Base-by-base conservation (phyloP, 1,140 invertebrate genomes). In the Drosophila nigromelanica region DNA sequence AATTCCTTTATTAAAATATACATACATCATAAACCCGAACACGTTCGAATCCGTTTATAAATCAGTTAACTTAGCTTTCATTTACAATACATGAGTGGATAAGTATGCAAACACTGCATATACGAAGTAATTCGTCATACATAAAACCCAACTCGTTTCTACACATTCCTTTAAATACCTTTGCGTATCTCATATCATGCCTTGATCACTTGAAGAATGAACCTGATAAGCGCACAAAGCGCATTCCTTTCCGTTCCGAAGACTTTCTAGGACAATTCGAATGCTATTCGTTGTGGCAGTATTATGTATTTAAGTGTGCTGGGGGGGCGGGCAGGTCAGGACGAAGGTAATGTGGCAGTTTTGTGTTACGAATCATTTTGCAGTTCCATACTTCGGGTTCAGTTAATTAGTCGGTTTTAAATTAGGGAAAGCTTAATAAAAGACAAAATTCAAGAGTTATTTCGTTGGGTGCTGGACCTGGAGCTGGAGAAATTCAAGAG, bases 1-100 rank as follows among this genome's bases (percentile, higher is more conserved):
- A 81, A 81, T 78, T 85, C 52, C 73, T 85, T 85, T 85, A 85
- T 85, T 85, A 64, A 74, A 74, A 78, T 78, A 72, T 54, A 67
- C 54, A 72, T 58, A 66, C 69, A 72, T 58, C 24, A 79, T 82
- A 74, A 70, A 66, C 69, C 74, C 78, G 78, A 72, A 66, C 37
- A 50, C 12, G 11, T 54, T 56, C 21, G 47, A 56, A 56, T 80
- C 67, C 68, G 62, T 58, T 56, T 63, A 77, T 85, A 59, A 63
- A 68, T 85, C 70, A 78, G 62, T 59, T 76, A 82, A 83, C 80
- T 83, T 76, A 81, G 68, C 74, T 69, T 87, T 68, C 70, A 78
- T 69, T 72, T 81, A 75, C 75, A 80, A 86, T 77, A 76, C 68
- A 75, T 67, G 61, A 62, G 60, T 51, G 64, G 62, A 59, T 67